These are phyloP conservation scores for Fregetta grallaria DNA, from an alignment of 2,113 vertebrate species.

Conservation along the genomic window DNA sequence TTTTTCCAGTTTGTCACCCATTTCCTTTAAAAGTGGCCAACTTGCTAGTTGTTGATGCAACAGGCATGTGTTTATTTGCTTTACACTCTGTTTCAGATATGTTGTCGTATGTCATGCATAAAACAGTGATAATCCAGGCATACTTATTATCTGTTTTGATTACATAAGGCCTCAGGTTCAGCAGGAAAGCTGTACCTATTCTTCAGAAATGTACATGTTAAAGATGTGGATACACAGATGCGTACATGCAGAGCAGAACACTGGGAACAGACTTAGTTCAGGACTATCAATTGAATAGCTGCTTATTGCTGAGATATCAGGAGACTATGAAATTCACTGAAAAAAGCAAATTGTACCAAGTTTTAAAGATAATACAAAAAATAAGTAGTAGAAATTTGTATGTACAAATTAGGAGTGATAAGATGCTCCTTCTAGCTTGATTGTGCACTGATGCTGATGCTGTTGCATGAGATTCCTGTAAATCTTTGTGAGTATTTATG, in stretches of 20 bases:
- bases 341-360: neutral
- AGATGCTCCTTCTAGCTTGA: neutral
- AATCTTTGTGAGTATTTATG: neutral
- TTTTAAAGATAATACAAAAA: neutral
- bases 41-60: neutral
- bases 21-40: constrained; percentile 6
- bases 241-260: neutral
- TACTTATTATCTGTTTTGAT: neutral
- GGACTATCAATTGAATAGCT: neutral
- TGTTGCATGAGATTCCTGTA: neutral
- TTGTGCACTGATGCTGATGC: neutral
- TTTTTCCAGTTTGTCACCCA: constrained; percentile 8
- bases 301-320: neutral
- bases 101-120: neutral
- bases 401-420: neutral
- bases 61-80: neutral
- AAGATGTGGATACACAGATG: neutral
- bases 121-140: neutral
- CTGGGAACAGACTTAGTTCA: neutral
- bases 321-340: neutral
- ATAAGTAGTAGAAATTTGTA: neutral
- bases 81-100: neutral
- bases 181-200: neutral
- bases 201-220: neutral
- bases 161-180: neutral